Evolutionary conservation across 2,888 invertebrate genomes (phyloP).

Genomic region (Celastrina argiolus): DNA sequence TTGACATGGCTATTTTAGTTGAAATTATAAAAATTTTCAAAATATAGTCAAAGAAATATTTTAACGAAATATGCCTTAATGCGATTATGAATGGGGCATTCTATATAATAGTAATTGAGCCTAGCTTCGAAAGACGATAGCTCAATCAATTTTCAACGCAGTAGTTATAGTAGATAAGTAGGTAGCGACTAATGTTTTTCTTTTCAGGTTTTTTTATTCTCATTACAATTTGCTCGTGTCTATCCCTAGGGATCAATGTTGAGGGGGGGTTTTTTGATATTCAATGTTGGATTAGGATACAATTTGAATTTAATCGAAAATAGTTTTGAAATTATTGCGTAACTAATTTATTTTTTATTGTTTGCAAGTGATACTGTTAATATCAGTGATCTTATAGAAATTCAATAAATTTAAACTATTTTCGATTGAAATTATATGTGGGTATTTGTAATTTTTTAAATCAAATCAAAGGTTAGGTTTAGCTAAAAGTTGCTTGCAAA

Average conservation of each 20-base stretch:
- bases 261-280: background rate
- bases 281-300: slow-evolving; percentile 13
- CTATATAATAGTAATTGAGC: background rate
- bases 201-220: slow-evolving; percentile 10
- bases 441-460: slow-evolving; percentile 9
- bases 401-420: slow-evolving; percentile 1
- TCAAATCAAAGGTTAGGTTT: background rate
- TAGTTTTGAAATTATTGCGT: background rate
- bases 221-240: slow-evolving; percentile 17
- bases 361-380: background rate
- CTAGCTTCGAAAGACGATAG: slow-evolving; percentile 5
- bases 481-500: slow-evolving; percentile 6
- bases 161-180: slow-evolving; percentile 9
- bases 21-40: background rate
- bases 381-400: background rate
- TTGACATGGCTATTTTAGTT: background rate
- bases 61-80: background rate
- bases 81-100: background rate
- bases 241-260: slow-evolving; percentile 14
- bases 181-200: slow-evolving; percentile 18
- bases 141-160: background rate
- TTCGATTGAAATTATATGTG: slow-evolving; percentile 7
- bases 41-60: background rate
- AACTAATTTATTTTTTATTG: background rate
- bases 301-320: background rate